phyloP scores from a whole-genome alignment of 2,888 invertebrate genomes.

The Agriopis leucophaearia region DNA sequence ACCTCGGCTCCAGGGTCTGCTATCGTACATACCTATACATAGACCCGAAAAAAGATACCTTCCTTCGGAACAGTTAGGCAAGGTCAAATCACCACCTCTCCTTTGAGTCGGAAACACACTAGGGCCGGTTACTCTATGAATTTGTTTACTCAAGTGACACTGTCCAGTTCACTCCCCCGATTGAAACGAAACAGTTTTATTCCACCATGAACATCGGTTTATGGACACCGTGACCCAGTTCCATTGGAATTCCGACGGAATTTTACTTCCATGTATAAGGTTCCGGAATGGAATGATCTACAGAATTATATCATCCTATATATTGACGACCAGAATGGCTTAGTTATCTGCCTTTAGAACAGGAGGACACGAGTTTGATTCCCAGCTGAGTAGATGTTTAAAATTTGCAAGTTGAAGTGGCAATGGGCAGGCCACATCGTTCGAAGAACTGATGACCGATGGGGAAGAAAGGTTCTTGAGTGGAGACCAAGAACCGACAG shows the following conservation, averaged over 20 bases:
- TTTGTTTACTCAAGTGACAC: slow-evolving; percentile 7
- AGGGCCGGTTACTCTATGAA: neutral
- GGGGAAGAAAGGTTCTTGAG: too few relatives aligned
- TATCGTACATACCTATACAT: too few relatives aligned
- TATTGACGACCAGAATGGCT: neutral
- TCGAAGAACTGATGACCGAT: too few relatives aligned
- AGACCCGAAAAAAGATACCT: too few relatives aligned
- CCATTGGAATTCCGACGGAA: slow-evolving; percentile 12
- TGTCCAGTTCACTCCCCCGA: slow-evolving; percentile 14
- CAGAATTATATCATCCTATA: neutral
- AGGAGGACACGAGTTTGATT: too few relatives aligned
- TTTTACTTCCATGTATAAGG: slow-evolving; percentile 15
- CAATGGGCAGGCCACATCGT: too few relatives aligned
- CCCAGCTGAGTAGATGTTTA: too few relatives aligned
- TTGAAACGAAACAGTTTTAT: slow-evolving; percentile 29
- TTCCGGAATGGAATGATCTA: neutral
- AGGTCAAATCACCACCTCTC: neutral
- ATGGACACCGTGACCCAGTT: slow-evolving; percentile 31
- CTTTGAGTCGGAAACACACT: neutral
- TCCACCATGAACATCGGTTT: slow-evolving; percentile 30
- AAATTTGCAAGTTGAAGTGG: too few relatives aligned
- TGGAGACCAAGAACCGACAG: too few relatives aligned
- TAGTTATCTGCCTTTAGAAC: neutral
- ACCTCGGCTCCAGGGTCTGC: too few relatives aligned
- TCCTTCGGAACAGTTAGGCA: too few relatives aligned